These are phyloP conservation scores for Bujurquina vittata DNA, from an alignment of 2,113 vertebrate species.

Conservation along the genomic window DNA sequence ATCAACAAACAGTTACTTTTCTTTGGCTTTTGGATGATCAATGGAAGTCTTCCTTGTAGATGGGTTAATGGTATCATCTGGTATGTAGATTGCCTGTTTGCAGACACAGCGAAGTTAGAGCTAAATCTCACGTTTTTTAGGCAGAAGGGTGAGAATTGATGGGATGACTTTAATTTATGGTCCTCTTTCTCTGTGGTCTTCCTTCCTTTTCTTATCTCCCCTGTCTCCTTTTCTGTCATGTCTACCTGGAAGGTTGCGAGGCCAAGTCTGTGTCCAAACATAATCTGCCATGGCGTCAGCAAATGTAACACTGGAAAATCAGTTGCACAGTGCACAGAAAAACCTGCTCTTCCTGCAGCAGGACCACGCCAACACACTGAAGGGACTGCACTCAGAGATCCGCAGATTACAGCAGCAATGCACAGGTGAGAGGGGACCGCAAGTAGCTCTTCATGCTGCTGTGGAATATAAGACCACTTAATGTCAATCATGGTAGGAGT, in stretches of 20 bases:
- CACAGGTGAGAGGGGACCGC: conserved; percentile 81
- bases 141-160: conserved; percentile 14
- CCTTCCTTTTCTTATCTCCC: neutral
- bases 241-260: conserved; percentile 49
- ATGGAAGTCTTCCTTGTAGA: neutral
- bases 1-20: neutral
- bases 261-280: conserved; percentile 26
- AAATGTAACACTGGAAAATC: conserved; percentile 91
- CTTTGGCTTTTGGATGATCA: neutral
- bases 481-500: neutral
- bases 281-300: conserved; percentile 85
- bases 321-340: conserved; percentile 96
- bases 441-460: neutral
- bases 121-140: conserved; percentile 24
- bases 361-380: conserved; percentile 91
- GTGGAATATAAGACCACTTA: neutral
- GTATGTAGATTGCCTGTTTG: neutral
- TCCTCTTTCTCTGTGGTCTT: neutral
- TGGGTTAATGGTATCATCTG: neutral
- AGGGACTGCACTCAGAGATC: conserved; percentile 93
- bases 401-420: conserved; percentile 94
- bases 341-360: conserved; percentile 96
- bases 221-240: neutral
- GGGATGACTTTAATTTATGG: conserved; percentile 10
- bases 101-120: conserved; percentile 12